These are phyloP conservation scores for Prunella strophiata DNA, from an alignment of 2,797 vertebrate genomes.

Conservation along the genomic window DNA sequence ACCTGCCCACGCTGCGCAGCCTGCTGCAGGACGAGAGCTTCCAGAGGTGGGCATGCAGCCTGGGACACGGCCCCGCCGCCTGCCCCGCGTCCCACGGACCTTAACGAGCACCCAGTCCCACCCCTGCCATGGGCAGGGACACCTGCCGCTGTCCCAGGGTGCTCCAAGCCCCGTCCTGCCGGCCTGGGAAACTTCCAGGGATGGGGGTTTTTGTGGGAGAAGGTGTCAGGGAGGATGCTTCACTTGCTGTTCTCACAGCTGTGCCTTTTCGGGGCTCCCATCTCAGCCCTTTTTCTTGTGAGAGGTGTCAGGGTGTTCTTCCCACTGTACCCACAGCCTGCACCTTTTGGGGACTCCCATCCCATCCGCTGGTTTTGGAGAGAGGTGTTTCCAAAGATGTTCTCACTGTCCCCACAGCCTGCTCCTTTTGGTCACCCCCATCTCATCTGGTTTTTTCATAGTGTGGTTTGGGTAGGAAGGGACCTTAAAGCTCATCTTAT, in stretches of 20 bases:
- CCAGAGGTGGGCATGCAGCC: slow-evolving; percentile 77
- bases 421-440: neutral
- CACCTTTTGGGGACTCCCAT: too few relatives aligned
- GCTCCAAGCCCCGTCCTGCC: neutral
- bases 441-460: neutral
- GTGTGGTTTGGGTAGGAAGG: neutral
- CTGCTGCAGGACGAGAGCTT: slow-evolving; percentile 88
- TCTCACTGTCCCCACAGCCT: neutral
- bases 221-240: neutral
- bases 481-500: neutral
- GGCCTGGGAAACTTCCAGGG: neutral
- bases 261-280: neutral
- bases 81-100: neutral
- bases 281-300: too few relatives aligned
- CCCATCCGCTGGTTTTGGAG: neutral
- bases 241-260: fast-evolving
- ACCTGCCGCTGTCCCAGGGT: fast-evolving
- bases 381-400: neutral
- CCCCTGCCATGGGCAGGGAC: neutral
- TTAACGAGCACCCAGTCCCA: neutral
- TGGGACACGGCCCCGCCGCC: neutral
- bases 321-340: neutral
- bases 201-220: neutral
- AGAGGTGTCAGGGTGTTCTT: neutral
- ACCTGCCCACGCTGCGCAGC: slow-evolving; percentile 87